These are phyloP conservation scores for Hirtodrosophila duncani DNA, from an alignment of 2,888 invertebrate species.

Conservation along the genomic window DNA sequence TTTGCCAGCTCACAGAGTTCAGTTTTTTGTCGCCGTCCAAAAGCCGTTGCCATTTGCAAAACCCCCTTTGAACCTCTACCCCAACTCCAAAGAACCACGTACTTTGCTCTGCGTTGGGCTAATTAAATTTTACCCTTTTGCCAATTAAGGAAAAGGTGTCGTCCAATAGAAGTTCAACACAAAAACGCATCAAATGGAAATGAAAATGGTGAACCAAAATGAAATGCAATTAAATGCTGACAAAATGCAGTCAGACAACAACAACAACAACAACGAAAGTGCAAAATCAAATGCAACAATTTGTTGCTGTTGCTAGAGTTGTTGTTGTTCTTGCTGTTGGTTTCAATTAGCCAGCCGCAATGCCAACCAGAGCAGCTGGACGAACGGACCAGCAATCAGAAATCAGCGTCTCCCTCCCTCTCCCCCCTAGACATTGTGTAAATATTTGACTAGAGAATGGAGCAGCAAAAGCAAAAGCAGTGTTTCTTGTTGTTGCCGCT, in stretches of 20 bases:
- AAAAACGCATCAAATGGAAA: constrained; percentile 16
- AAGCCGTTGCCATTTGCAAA: too few relatives aligned
- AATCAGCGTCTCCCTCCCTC: constrained; percentile 30
- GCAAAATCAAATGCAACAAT: constrained; percentile 60
- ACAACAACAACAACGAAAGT: constrained; percentile 22
- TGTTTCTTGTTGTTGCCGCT: constrained; percentile 8
- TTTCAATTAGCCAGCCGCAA: constrained; percentile 57
- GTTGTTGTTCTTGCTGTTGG: constrained; percentile 24
- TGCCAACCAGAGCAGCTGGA: constrained; percentile 10
- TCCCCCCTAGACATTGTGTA: constrained; percentile 28
- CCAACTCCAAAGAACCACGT: neutral
- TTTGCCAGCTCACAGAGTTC: too few relatives aligned
- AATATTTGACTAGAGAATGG: constrained; percentile 53
- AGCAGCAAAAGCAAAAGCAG: constrained; percentile 19
- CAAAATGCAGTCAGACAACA: constrained; percentile 22
- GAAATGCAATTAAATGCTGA: constrained; percentile 51
- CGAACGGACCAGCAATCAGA: constrained; percentile 23
- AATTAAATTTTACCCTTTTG: constrained; percentile 57
- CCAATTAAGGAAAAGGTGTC: too few relatives aligned
- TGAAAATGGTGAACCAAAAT: constrained; percentile 9
- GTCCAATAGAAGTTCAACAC: constrained; percentile 3
- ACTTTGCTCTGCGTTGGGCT: constrained; percentile 45
- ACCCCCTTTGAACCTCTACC: too few relatives aligned
- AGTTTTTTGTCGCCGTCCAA: too few relatives aligned
- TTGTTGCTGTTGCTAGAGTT: constrained; percentile 1